phyloP scores from a whole-genome alignment of 2,797 vertebrate species.

The Thunnus albacares region DNA sequence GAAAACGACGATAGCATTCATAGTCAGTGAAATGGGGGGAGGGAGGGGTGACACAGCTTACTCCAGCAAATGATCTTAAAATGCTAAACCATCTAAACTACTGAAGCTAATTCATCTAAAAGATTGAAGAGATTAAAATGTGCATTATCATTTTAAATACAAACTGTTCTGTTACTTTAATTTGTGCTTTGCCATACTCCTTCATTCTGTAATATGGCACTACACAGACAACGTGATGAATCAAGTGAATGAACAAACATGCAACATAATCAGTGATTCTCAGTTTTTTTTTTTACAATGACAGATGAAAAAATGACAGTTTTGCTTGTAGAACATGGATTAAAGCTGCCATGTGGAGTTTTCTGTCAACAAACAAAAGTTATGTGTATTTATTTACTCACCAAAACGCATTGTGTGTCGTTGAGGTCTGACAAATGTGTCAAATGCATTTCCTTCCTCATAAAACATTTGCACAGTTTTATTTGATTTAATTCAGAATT shows the following conservation, averaged over 20 bases:
- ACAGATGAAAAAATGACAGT: constrained; percentile 6
- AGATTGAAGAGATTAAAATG: neutral
- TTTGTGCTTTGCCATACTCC: neutral
- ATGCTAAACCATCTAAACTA: constrained; percentile 16
- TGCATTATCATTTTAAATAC: constrained; percentile 7
- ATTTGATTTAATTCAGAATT: too few relatives aligned
- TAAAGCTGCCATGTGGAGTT: neutral
- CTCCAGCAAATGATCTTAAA: constrained; percentile 14
- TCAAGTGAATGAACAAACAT: constrained; percentile 24
- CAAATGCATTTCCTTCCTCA: neutral
- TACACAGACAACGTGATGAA: constrained; percentile 17
- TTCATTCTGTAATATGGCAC: constrained; percentile 24
- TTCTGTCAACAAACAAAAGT: too few relatives aligned
- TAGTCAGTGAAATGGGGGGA: constrained; percentile 50
- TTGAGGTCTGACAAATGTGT: neutral
- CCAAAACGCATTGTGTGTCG: too few relatives aligned
- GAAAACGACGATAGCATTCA: constrained; percentile 70
- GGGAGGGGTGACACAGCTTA: constrained; percentile 49
- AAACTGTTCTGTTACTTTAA: constrained; percentile 24
- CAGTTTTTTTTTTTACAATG: neutral
- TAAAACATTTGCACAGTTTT: neutral
- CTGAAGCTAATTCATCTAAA: neutral
- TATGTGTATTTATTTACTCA: too few relatives aligned
- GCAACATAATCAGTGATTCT: neutral
- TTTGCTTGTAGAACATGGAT: neutral